Percentiles rank a stretch among this genome's conserved stretches.
phyloP scores from a whole-genome alignment of 2,888 invertebrate genomes.

The Urechis unicinctus region DNA sequence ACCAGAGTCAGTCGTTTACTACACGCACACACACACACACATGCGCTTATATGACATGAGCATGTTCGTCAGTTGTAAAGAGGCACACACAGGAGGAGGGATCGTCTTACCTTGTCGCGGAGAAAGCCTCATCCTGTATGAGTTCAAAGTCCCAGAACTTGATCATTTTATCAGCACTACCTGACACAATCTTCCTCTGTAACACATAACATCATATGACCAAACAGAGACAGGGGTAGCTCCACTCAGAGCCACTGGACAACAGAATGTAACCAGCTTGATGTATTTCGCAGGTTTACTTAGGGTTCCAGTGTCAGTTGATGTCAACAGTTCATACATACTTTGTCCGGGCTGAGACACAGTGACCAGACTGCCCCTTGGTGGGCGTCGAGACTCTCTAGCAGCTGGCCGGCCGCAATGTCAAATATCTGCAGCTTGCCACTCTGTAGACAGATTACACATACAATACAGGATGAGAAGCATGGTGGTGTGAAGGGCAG shows the following conservation, averaged over 20 bases:
- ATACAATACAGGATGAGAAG: too few species aligned
- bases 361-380: conserved; percentile 72
- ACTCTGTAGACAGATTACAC: conserved; percentile 43
- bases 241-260: background rate
- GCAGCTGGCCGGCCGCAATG: conserved; percentile 70
- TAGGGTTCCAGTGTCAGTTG: too few species aligned
- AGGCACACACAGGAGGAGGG: background rate
- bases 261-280: background rate
- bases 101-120: conserved; percentile 16
- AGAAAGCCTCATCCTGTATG: conserved; percentile 57
- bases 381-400: conserved; percentile 79
- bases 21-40: conserved; percentile 6
- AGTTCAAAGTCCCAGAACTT: conserved; percentile 93
- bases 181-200: conserved; percentile 58
- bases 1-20: conserved; percentile 54
- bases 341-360: conserved; percentile 72
- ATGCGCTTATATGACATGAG: background rate
- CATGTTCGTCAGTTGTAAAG: background rate
- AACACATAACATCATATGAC: background rate
- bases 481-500: too few species aligned
- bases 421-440: conserved; percentile 79
- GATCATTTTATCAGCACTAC: conserved; percentile 81
- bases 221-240: background rate
- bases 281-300: too few species aligned
- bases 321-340: conserved; percentile 52